Base-by-base conservation (phyloP, 2,113 vertebrate species). In the Arothron firmamentum region DNA sequence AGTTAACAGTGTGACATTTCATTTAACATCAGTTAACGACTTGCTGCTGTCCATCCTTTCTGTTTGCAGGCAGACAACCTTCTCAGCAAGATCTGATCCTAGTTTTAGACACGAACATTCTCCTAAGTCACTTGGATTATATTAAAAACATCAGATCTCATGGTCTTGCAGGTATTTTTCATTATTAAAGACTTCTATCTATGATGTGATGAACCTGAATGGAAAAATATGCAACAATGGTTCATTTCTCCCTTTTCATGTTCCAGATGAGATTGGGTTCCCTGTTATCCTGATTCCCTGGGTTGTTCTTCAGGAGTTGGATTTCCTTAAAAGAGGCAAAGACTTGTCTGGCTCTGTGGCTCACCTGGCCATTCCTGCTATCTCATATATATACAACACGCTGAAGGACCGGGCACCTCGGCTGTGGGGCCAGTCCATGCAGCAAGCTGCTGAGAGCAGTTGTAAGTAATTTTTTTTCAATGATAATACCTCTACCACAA, bases 251-350 rank as follows among this genome's bases (percentile, higher is more conserved):
- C 61, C 11, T 11, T 3, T 3, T 65, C 4, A 0, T 72, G 12
- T 25, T 48, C 80, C 53, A 42, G 17, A 23, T 97, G 94, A 81
- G 0, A 58, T 94, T 31, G 91, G 91, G 23, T 89, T 83, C 45
- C 91, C 95, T 63, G 69, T 90, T 0, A 76, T 97, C 75, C 88
- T 98, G 68, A 92, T 98, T 75, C 96, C 96, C 28, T 98, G 96
- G 96, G 92, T 97, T 0, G 96, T 98, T 38, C 86, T 98, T 0
- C 96, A 98, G 87, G 96, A 98, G 78, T 55, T 97, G 81, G 94
- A 97, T 67, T 90, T 89, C 20, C 87, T 97, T 59, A 98, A 97
- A 85, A 92, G 80, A 20, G 91, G 93, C 4, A 92, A 86, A 51
- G 70, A 65, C 21, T 78, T 94, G 56, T 79, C 91, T 3, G 88